These are phyloP conservation scores for Aspiorhynchus laticeps DNA, from an alignment of 2,113 vertebrate species.

Conservation along the genomic window DNA sequence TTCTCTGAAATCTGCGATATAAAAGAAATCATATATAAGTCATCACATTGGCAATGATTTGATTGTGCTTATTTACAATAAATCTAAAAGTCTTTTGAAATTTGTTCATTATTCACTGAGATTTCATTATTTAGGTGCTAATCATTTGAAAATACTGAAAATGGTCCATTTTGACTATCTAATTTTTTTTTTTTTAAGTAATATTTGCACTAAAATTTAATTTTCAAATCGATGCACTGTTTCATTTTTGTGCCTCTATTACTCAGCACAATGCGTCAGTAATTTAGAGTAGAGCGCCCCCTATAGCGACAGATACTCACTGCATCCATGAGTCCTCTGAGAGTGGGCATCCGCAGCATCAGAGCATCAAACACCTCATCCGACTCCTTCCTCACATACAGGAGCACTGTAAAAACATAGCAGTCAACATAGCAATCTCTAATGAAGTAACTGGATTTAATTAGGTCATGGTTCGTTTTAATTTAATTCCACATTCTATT, in stretches of 20 bases:
- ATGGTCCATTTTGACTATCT: no score
- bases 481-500: neutral
- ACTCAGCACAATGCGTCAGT: neutral
- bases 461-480: neutral
- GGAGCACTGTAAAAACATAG: slow-evolving; percentile 80
- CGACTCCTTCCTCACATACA: slow-evolving; percentile 94
- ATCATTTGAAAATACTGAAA: no score
- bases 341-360: slow-evolving; percentile 90
- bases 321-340: slow-evolving; percentile 90
- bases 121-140: no score
- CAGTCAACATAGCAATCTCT: neutral
- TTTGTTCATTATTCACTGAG: no score
- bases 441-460: neutral
- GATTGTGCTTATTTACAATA: no score
- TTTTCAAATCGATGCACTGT: neutral
- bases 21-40: no score
- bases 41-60: no score
- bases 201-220: neutral
- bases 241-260: neutral
- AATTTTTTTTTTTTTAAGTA: no score
- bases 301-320: slow-evolving; percentile 75
- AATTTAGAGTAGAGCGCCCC: neutral
- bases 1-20: no score
- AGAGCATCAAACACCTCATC: slow-evolving; percentile 97
- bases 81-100: no score